A percentile compares a stretch with the other conserved stretches of the same genome.
Conservation (phyloP, 2,888 invertebrate genomes). For the Diaprepes abbreviatus region DNA sequence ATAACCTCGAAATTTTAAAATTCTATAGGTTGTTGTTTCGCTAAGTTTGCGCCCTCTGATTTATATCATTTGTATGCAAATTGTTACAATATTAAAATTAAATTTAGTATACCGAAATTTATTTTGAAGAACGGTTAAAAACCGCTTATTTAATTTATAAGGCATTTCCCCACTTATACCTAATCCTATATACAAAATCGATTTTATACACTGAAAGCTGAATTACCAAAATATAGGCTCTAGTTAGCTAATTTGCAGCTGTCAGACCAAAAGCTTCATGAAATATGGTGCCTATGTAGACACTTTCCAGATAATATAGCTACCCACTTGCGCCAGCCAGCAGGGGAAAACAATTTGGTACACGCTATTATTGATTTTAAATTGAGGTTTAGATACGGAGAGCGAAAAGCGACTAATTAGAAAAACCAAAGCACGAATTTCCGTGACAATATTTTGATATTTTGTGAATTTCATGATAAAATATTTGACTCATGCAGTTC, state of each 20-base stretch:
- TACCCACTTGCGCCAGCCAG: constrained; percentile 40
- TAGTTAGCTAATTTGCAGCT: constrained; percentile 50
- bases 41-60: too few relatives aligned
- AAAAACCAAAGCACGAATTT: constrained; percentile 40
- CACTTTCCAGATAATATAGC: constrained; percentile 47
- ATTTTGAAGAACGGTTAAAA: not conserved
- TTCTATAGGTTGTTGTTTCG: too few relatives aligned
- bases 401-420: constrained; percentile 38
- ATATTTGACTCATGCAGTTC: not conserved
- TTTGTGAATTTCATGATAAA: constrained; percentile 28
- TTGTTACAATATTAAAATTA: not conserved
- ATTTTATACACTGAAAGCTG: constrained; percentile 35
- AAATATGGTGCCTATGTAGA: constrained; percentile 50
- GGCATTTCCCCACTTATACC: constrained; percentile 21
- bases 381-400: constrained; percentile 36
- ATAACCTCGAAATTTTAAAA: too few relatives aligned
- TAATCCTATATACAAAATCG: constrained; percentile 33
- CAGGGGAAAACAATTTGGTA: constrained; percentile 44
- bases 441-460: constrained; percentile 40
- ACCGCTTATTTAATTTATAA: constrained; percentile 15
- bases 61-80: too few relatives aligned
- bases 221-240: constrained; percentile 48
- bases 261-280: constrained; percentile 47
- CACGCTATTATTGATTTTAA: constrained; percentile 47
- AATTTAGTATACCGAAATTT: not conserved